Base-by-base conservation (phyloP, 2,113 vertebrate species). In the Dromas ardeola region DNA sequence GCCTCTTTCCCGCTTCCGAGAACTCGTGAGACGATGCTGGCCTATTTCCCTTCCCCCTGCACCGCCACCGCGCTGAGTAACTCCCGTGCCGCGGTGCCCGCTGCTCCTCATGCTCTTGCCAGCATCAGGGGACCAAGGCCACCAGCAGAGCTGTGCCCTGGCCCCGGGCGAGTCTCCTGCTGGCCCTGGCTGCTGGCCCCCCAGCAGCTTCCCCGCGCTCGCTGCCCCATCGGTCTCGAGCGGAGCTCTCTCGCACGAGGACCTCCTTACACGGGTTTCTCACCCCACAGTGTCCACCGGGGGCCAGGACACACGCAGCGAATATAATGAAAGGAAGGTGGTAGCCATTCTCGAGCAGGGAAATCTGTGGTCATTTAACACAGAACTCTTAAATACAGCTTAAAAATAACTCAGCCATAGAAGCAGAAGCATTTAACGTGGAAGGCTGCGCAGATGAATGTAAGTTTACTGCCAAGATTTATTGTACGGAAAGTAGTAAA, bases 191-290 rank as follows among this genome's bases (percentile, higher is more conserved):
- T n/a, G n/a, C n/a, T n/a, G n/a, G n/a, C n/a, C n/a, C n/a, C n/a
- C n/a, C n/a, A n/a, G n/a, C 55, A 86, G n/a, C 47, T 55, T 66
- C n/a, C 29, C 43, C 62, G 74, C 4, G 0, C 42, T 76, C 34
- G 3, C 23, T 1, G 5, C 61, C 82, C 17, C 3, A 0, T 45
- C 3, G 0, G 0, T 52, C 52, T 52, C 10, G 6, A 55, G 42
- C 5, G 2, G 5, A 81, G 30, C 11, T 63, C 18, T 3, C 21
- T 42, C 2, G 2, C 34, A 26, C 3, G 0, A 32, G 22, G 42
- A 42, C 69, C 52, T 56, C 22, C 42, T 90, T 71, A 38, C 36
- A 1, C 5, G 15, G 36, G 21, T 40, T n/a, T 36, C 32, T 40
- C 59, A 25, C 7, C 5, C n/a, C 25, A 13, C 15, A 1, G 15